phyloP scores from a whole-genome alignment of 2,888 invertebrate species.

The Boloria selene region DNA sequence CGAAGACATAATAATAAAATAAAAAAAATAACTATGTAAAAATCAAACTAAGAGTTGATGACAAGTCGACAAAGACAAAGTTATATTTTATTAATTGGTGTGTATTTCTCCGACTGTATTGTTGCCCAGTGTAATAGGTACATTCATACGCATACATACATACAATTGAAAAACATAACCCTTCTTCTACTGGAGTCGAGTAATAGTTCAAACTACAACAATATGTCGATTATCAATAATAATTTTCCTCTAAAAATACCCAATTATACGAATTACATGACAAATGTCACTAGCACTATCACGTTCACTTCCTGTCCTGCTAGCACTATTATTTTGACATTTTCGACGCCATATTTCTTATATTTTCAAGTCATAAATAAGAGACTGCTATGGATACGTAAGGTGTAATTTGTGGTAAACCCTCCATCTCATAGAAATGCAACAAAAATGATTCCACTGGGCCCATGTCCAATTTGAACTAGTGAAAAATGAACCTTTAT shows the following conservation, averaged over 20 bases:
- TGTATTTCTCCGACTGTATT: too few relatives aligned
- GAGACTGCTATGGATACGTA: constrained; percentile 8
- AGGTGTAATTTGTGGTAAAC: constrained; percentile 64
- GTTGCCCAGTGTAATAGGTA: too few relatives aligned
- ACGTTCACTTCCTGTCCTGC: neutral
- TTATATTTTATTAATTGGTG: too few relatives aligned
- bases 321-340: neutral
- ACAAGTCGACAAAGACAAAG: too few relatives aligned
- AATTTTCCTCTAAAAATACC: neutral
- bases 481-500: constrained; percentile 76
- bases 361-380: constrained; percentile 16
- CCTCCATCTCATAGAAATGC: constrained; percentile 53
- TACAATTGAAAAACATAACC: too few relatives aligned
- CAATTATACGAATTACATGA: neutral
- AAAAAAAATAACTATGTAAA: too few relatives aligned
- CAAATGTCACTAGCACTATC: neutral
- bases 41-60: too few relatives aligned
- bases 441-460: constrained; percentile 56
- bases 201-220: too few relatives aligned
- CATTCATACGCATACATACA: too few relatives aligned
- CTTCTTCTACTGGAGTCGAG: too few relatives aligned
- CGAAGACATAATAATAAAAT: too few relatives aligned
- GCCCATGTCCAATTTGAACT: constrained; percentile 71
- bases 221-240: too few relatives aligned
- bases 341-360: constrained; percentile 5